Percentiles rank a stretch among this genome's conserved stretches.
phyloP scores from a whole-genome alignment of 2,888 invertebrate genomes.

The Stegana nigrithorax region DNA sequence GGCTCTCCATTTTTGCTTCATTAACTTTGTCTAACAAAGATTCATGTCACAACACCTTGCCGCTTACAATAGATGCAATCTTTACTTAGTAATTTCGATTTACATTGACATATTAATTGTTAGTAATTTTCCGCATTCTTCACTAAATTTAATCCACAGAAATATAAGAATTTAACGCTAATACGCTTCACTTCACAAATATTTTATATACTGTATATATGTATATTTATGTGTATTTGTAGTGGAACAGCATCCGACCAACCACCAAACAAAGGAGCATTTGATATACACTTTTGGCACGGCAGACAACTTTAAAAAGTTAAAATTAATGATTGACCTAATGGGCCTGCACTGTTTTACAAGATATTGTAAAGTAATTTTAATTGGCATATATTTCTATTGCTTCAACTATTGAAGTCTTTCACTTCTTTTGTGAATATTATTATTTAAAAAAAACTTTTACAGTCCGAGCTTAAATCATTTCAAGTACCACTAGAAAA shows the following conservation, averaged over 20 bases:
- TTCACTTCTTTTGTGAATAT: not conserved
- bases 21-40: too few species aligned
- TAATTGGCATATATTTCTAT: constrained; percentile 19
- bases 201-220: constrained; percentile 7
- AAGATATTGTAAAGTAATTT: not conserved
- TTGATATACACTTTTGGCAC: constrained; percentile 1
- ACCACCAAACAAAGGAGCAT: not conserved
- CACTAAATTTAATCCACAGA: not conserved
- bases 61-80: not conserved
- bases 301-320: not conserved
- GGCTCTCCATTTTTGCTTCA: constrained; percentile 35
- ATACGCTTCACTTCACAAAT: not conserved
- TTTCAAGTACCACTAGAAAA: constrained; percentile 39
- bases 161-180: not conserved
- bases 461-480: constrained; percentile 33
- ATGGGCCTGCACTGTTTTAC: too few species aligned
- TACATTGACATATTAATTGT: not conserved
- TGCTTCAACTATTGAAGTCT: constrained; percentile 20
- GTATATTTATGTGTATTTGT: not conserved
- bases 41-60: too few species aligned
- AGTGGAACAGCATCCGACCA: constrained; percentile 20
- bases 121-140: not conserved
- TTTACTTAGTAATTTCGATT: constrained; percentile 2
- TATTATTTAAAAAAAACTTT: constrained; percentile 14
- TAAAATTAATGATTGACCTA: not conserved